Evolutionary conservation across 2,888 invertebrate genomes (phyloP).

Genomic region (Junonia oenone): DNA sequence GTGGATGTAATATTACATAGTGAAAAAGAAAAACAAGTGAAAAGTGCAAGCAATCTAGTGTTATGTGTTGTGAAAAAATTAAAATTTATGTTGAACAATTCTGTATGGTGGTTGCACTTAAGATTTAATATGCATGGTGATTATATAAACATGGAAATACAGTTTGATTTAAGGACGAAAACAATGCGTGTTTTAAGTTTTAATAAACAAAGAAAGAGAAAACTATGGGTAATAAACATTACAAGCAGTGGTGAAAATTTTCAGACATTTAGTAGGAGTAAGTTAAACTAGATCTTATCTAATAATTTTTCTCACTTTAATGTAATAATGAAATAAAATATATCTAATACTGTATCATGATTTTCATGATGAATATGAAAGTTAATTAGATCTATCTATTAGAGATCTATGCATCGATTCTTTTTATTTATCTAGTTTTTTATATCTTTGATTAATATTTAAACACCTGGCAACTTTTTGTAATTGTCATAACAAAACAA

Average conservation of each 20-base stretch:
- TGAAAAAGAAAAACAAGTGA: conserved; percentile 9
- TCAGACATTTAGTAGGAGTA: conserved; percentile 1
- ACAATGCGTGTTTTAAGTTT: conserved; percentile 30
- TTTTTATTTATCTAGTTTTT: too few species aligned
- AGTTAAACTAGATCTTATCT: conserved; percentile 4
- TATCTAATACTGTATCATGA: too few species aligned
- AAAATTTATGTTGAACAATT: conserved; percentile 38
- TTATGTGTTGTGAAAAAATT: conserved; percentile 38
- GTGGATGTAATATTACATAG: too few species aligned
- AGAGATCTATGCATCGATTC: too few species aligned
- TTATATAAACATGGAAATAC: conserved; percentile 38
- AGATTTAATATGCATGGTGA: conserved; percentile 38
- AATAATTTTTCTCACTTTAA: not conserved
- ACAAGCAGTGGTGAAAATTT: not conserved
- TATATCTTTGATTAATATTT: not conserved
- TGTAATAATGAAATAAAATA: not conserved
- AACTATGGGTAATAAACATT: conserved; percentile 13
- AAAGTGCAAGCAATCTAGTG: conserved; percentile 27
- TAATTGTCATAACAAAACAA: not conserved
- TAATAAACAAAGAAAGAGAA: not conserved
- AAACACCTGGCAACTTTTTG: conserved; percentile 3
- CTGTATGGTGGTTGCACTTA: conserved; percentile 43
- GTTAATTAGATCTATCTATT: too few species aligned
- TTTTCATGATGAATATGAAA: too few species aligned
- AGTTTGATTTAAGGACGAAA: conserved; percentile 48